These are phyloP conservation scores for Tenthredo scrophulariae DNA, from an alignment of 2,888 invertebrate species.

Conservation along the genomic window DNA sequence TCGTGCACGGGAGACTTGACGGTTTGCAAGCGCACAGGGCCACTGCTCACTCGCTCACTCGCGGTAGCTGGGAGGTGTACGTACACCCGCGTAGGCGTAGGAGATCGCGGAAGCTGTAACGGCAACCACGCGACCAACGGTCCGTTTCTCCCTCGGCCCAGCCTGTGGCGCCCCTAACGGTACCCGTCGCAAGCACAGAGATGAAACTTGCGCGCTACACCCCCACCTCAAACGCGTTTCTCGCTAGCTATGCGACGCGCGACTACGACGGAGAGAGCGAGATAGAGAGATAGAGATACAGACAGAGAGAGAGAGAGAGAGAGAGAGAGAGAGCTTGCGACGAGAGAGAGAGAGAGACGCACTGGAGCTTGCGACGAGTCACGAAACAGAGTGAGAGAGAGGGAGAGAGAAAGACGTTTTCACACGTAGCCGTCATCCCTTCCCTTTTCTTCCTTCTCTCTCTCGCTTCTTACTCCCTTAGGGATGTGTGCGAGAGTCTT, in stretches of 20 bases:
- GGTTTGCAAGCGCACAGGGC: constrained; percentile 43
- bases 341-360: background rate
- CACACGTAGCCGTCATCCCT: constrained; percentile 50
- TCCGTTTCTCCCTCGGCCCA: constrained; percentile 73
- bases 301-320: background rate
- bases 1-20: constrained; percentile 35
- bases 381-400: background rate
- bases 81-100: constrained; percentile 28
- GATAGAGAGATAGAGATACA: background rate
- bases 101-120: constrained; percentile 76
- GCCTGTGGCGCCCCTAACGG: constrained; percentile 71
- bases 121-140: constrained; percentile 68
- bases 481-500: background rate
- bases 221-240: background rate
- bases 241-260: background rate
- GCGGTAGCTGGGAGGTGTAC: constrained; percentile 3
- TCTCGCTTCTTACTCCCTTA: constrained; percentile 55
- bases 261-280: background rate
- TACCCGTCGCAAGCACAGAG: background rate
- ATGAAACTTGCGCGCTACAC: background rate
- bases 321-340: constrained; percentile 10
- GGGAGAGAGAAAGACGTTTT: background rate
- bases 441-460: constrained; percentile 56
- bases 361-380: background rate
- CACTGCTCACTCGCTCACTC: constrained; percentile 30